Base-by-base conservation (phyloP, 2,113 vertebrate species). In the Ptychochromis oligacanthus region DNA sequence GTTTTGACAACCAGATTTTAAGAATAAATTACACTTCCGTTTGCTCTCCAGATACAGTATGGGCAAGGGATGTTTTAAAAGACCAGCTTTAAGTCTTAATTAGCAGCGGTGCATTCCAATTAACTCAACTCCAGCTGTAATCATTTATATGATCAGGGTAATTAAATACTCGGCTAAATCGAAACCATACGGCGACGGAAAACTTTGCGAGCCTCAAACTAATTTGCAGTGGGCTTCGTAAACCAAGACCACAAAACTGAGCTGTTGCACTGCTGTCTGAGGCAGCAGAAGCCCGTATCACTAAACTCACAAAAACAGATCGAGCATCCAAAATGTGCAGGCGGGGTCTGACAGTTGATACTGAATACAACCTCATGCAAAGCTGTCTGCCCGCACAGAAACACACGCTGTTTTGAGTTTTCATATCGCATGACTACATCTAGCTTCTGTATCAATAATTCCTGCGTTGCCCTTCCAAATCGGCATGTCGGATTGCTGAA, bases 371-470 rank as follows among this genome's bases (percentile, higher is more conserved):
- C 70, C 56, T 77, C 22, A 38, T 0, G 24, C 36, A 8, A 49
- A 74, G 60, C 80, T 20, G 75, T 15, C 20, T 4, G 56, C 64
- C 64, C 38, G 31, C 46, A 20, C 40, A 62, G 54, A 85, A 74
- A 43, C 34, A 59, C n/a, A 31, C 13, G 6, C 55, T 13, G 12
- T 49, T 67, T 18, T 15, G 14, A 67, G 52, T 72, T 80, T 77
- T 59, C 72, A 67, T 89, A 86, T 82, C 79, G 36, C 82, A 56
- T 26, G 76, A 79, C 60, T 46, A 74, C 81, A 84, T 76, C 28
- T 2, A 14, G 85, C 56, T 28, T 18, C 83, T 84, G 85, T 79
- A 87, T 90, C 89, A 93, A 87, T 87, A 89, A 80, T 79, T 87
- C 70, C 83, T 58, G 82, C 72, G 14, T 4, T 31, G 79, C 77